These are phyloP conservation scores for Calidris pugnax DNA, from an alignment of 2,113 vertebrate genomes.

Conservation along the genomic window DNA sequence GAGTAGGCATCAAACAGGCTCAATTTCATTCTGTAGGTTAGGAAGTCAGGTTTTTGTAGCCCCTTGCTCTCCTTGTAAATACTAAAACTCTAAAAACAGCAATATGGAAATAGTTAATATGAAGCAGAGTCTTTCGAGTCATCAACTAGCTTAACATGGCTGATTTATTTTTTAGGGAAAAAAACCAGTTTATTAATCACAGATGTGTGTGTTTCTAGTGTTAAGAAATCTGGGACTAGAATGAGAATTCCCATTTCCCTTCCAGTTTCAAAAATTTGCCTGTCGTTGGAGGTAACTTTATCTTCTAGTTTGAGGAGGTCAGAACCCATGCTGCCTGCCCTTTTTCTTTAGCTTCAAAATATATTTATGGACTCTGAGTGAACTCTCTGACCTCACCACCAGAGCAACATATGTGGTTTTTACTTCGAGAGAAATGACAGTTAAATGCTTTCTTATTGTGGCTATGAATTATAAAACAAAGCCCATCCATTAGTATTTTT, in stretches of 20 bases:
- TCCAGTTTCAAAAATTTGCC: background rate
- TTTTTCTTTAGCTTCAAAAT: conserved; percentile 25
- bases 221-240: conserved; percentile 47
- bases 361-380: conserved; percentile 56
- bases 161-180: conserved; percentile 51
- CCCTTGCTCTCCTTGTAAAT: background rate
- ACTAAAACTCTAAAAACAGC: background rate
- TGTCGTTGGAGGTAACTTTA: background rate
- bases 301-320: conserved; percentile 18
- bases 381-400: conserved; percentile 65
- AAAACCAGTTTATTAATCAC: conserved; percentile 64
- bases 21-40: background rate
- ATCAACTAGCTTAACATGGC: conserved; percentile 48
- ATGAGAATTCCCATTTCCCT: conserved; percentile 39
- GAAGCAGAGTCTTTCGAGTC: conserved; percentile 44
- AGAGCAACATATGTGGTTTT: conserved; percentile 24
- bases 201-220: conserved; percentile 67
- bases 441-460: background rate
- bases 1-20: background rate
- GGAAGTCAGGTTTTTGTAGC: background rate
- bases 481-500: background rate
- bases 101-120: conserved; percentile 50
- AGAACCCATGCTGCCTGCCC: background rate
- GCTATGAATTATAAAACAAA: conserved; percentile 1
- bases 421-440: background rate